A percentile compares a stretch with the other conserved stretches of the same genome.
Evolutionary conservation across 2,888 invertebrate genomes (phyloP).

Genomic region (Zaprionus bogoriensis): DNA sequence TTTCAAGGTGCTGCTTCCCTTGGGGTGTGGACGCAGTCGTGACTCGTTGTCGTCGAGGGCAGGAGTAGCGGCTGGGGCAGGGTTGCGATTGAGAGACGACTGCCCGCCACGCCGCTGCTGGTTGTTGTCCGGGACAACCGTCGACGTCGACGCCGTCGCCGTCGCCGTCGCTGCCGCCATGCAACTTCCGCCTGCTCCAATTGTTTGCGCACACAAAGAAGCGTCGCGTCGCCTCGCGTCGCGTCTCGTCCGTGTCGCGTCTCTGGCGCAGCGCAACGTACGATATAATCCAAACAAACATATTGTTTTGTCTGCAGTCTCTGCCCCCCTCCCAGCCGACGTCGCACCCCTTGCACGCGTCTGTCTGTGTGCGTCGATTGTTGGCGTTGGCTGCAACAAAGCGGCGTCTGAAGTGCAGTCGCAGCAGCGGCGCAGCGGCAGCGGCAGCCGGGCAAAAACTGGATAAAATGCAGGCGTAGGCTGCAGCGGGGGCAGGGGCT

Average conservation of each 20-base stretch:
- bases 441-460: slow-evolving; percentile 52
- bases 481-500: neutral
- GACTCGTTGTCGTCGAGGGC: slow-evolving; percentile 25
- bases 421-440: slow-evolving; percentile 26
- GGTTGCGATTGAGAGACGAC: neutral
- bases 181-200: slow-evolving; percentile 78
- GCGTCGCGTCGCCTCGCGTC: slow-evolving; percentile 59
- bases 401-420: slow-evolving; percentile 73
- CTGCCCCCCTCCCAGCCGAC: neutral
- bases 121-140: slow-evolving; percentile 56
- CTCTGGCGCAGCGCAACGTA: slow-evolving; percentile 33
- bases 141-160: slow-evolving; percentile 35
- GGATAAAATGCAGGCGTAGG: slow-evolving; percentile 27
- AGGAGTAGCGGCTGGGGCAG: neutral
- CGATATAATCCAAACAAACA: slow-evolving; percentile 76
- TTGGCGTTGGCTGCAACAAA: slow-evolving; percentile 69
- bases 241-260: slow-evolving; percentile 48
- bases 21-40: slow-evolving; percentile 38
- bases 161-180: slow-evolving; percentile 42
- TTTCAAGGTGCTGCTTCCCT: slow-evolving; percentile 63
- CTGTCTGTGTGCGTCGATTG: slow-evolving; percentile 11
- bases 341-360: slow-evolving; percentile 1
- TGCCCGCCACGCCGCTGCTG: slow-evolving; percentile 23
- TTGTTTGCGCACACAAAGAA: slow-evolving; percentile 77
- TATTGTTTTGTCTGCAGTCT: slow-evolving; percentile 73